Base-by-base conservation (phyloP, 2,888 invertebrate species). In the Cryptocephalus primarius region DNA sequence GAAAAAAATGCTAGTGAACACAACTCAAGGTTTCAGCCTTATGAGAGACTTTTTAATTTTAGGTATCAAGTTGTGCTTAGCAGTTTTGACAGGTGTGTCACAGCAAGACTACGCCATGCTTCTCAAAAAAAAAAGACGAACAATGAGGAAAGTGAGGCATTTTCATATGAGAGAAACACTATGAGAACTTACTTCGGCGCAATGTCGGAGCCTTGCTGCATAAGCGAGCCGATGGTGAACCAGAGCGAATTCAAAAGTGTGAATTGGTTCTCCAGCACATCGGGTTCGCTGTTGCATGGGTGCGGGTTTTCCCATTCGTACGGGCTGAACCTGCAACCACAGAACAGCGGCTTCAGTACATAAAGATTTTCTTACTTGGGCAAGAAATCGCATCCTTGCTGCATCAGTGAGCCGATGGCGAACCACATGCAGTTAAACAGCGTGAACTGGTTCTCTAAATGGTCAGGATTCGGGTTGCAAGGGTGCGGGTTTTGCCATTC, bases 371-470 rank as follows among this genome's bases (percentile, higher is more conserved):
- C 22, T 22, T 22, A 91, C 90, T 88, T 90, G 72, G 93, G 93
- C 61, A 92, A 77, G 74, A 93, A 89, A 74, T 93, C 92, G 75
- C 91, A 92, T 69, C 93, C 92, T 75, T 94, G 93, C 70, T 92
- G 92, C 88, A 94, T 90, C 61, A 94, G 79, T 40, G 91, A 91
- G 62, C 91, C 90, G 60, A 94, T 90, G 59, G 92, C 91, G 74
- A 96, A 96, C 96, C 96, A 97, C 77, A 95, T 83, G 74, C 92
- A 91, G 78, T 94, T 95, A 74, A 88, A 78, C 68, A 88, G 74
- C 49, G 87, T 91, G 75, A 94, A 94, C 71, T 91, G 89, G 69
- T 92, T 94, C 73, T 93, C 91, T 68, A 92, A 75, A 55, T 82
- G 82, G 60, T 87, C 85, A 63, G 83, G 82, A 64, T 80, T 78